phyloP scores from a whole-genome alignment of 2,113 vertebrate genomes.

The Drymodes brunneopygia region DNA sequence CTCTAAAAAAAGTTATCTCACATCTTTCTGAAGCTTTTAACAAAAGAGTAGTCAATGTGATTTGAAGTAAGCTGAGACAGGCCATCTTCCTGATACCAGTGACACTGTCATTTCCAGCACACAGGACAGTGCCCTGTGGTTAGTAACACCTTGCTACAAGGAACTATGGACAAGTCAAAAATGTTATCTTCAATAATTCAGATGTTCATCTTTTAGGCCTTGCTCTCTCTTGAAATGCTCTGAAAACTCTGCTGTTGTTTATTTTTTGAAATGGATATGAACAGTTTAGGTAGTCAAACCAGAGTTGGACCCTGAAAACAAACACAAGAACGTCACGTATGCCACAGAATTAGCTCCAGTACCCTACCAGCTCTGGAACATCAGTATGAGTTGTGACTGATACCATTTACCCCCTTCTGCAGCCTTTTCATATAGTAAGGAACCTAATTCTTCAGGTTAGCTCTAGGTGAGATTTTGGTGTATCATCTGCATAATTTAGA shows the following conservation, averaged over 20 bases:
- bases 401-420: not conserved
- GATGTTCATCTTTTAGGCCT: not conserved
- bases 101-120: not conserved
- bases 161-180: not conserved
- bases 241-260: not conserved
- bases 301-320: not conserved
- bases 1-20: conserved; percentile 2
- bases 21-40: not conserved
- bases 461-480: not conserved
- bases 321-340: not conserved
- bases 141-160: not conserved
- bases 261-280: not conserved
- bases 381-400: not conserved
- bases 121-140: not conserved
- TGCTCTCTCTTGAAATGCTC: not conserved
- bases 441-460: not conserved
- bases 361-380: not conserved
- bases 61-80: not conserved
- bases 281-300: not conserved
- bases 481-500: not conserved
- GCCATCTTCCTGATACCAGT: not conserved
- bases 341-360: not conserved
- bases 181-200: not conserved
- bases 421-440: not conserved
- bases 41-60: not conserved